Evolutionary conservation across 2,797 vertebrate genomes (phyloP), one percentile per base, ranked within the genome.

Genomic region (Prionace glauca): DNA sequence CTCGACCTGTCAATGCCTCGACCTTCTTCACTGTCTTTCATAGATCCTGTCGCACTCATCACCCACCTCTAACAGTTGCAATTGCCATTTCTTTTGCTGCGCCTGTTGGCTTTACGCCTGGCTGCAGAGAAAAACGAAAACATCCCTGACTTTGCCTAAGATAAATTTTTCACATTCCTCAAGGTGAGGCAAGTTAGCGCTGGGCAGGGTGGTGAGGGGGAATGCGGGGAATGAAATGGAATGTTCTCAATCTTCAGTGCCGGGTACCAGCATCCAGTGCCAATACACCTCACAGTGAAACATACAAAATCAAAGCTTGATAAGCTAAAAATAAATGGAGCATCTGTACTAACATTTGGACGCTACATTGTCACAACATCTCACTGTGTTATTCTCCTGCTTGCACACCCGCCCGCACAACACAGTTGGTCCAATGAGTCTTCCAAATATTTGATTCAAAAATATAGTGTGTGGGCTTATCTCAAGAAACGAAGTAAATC

Each of bases 291-390:
- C 90, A 69, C 65, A 69, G 29, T 92, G 90, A 92, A 36, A 69
- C 32, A 11, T 56, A 90, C 29, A 41, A 92, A 41, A 41, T 67
- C 22, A 62, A 67, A n/a, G 36, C 41, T 41, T 69, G 69, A 41
- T 65, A 67, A 69, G 65, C 36, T 92, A 92, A 69, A 92, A 92
- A 92, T 92, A 41, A 92, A 24, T 41, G 24, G 24, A 92, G 62
- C 90, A 92, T 92, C 90, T 92, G 90, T 41, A 92, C 90, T 69
- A 92, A 69, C 90, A 92, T 92, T 69, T 67, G 18, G 65, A 92
- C 22, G 65, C 20, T 67, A 69, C 65, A 41, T 69, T 92, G 65
- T 92, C 90, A 69, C 90, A 92, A 92, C 65, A 92, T n/a, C 90
- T 69, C 65, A n/a, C n/a, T 69, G 36, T 32, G 60, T 91, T 32